Evolutionary conservation across 2,797 vertebrate genomes (phyloP).

Genomic region (Tragelaphus oryx): DNA sequence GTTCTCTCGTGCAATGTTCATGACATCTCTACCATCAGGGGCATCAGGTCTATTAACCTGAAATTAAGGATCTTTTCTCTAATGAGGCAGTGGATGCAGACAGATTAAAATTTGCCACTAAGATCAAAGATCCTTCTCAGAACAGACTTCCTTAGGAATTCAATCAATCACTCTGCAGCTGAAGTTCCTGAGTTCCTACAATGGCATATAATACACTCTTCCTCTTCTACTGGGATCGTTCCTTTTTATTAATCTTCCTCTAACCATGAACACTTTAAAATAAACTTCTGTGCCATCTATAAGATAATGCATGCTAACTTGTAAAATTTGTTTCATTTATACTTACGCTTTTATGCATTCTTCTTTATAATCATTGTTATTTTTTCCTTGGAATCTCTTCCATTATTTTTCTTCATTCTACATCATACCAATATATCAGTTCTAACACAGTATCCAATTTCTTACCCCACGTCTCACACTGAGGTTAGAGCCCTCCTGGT

Average conservation of each 20-base stretch:
- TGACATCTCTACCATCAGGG: accelerated
- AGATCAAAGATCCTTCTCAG: not conserved
- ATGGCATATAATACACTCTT: accelerated
- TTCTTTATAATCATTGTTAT: not conserved
- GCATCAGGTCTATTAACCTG: too few relatives aligned
- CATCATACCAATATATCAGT: not conserved
- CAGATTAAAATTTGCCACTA: not conserved
- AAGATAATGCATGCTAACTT: not conserved
- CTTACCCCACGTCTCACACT: too few relatives aligned
- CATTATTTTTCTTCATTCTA: not conserved
- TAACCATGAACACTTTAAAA: not conserved
- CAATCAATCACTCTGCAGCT: accelerated
- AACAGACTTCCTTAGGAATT: not conserved
- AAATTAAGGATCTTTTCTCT: not conserved
- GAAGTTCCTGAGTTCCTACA: too few relatives aligned
- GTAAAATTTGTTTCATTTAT: not conserved
- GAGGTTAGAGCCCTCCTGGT: not conserved
- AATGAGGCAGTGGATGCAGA: accelerated
- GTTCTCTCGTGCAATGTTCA: accelerated
- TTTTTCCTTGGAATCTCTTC: not conserved
- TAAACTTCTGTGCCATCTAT: too few relatives aligned
- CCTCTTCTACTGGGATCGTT: not conserved
- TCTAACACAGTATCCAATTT: not conserved
- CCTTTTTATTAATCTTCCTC: not conserved
- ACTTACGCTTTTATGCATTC: not conserved